These are phyloP conservation scores for Alethe castanea DNA, from an alignment of 2,113 vertebrate species.

Conservation along the genomic window DNA sequence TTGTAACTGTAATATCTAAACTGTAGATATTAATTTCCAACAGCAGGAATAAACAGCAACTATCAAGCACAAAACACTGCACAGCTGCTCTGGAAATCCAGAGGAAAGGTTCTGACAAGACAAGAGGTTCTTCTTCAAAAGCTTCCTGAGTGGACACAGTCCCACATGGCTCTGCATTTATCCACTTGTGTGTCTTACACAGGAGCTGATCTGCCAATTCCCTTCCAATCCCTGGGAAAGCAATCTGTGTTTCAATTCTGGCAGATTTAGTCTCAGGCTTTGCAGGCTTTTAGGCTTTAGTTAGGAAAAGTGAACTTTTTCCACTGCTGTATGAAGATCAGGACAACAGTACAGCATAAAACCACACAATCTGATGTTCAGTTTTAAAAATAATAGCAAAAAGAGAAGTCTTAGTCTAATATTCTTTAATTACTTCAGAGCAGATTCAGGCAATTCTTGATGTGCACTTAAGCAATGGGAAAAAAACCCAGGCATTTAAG, in stretches of 20 bases:
- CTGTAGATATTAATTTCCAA: not conserved
- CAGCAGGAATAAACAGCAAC: not conserved
- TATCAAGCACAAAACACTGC: not conserved
- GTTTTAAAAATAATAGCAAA: not conserved
- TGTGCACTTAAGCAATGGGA: not conserved
- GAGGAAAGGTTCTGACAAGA: not conserved
- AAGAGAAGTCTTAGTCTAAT: not conserved
- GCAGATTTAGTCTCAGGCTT: fast-evolving
- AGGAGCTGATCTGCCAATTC: not conserved
- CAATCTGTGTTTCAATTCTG: not conserved
- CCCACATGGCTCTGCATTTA: not conserved
- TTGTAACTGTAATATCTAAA: not conserved
- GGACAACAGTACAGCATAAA: not conserved
- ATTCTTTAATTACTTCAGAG: not conserved
- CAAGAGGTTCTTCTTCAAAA: not conserved
- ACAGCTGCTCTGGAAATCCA: not conserved
- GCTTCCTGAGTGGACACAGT: not conserved
- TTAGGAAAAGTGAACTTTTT: not conserved
- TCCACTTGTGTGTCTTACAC: not conserved
- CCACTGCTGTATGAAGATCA: not conserved
- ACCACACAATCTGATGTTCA: not conserved
- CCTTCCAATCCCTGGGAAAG: not conserved
- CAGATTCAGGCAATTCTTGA: not conserved
- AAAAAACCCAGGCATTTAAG: not conserved
- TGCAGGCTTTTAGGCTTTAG: not conserved